Conservation (phyloP, 2,888 invertebrate genomes). For the Oegoconia quadripuncta region DNA sequence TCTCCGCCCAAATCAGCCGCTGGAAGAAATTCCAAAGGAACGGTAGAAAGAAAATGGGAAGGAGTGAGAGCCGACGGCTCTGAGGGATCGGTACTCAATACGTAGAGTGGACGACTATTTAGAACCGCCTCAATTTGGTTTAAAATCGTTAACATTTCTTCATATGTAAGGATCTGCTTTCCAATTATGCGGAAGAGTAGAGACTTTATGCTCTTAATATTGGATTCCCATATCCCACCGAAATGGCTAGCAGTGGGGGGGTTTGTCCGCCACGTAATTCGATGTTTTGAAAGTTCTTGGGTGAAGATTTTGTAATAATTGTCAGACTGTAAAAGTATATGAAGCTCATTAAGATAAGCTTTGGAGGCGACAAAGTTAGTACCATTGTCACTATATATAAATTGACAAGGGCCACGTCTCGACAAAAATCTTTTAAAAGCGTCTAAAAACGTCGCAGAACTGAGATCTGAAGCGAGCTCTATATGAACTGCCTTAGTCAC, state of each 20-base stretch:
- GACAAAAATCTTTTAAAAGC: slow-evolving; percentile 11
- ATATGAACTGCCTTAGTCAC: no score
- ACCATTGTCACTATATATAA: slow-evolving; percentile 9
- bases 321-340: slow-evolving; percentile 1
- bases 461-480: slow-evolving; percentile 8
- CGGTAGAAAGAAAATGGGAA: slow-evolving; percentile 14
- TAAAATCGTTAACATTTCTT: slow-evolving; percentile 6
- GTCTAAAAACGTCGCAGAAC: slow-evolving; percentile 7
- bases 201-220: slow-evolving; percentile 4
- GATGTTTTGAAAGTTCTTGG: neutral
- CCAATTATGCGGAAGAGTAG: slow-evolving; percentile 9
- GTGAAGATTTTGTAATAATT: neutral
- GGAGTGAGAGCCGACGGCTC: slow-evolving; percentile 11
- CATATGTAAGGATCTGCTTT: slow-evolving; percentile 3
- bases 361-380: slow-evolving; percentile 11
- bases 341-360: no score
- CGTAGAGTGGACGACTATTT: slow-evolving; percentile 6
- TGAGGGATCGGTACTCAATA: slow-evolving; percentile 2
- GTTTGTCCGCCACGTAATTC: slow-evolving; percentile 1
- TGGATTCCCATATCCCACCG: slow-evolving; percentile 6
- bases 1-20: no score
- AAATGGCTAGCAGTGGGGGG: slow-evolving; percentile 3
- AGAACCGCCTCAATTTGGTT: slow-evolving; percentile 8
- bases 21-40: slow-evolving; percentile 13
- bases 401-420: slow-evolving; percentile 5